These are phyloP conservation scores for Actias luna DNA, from an alignment of 2,888 invertebrate genomes.

Conservation along the genomic window DNA sequence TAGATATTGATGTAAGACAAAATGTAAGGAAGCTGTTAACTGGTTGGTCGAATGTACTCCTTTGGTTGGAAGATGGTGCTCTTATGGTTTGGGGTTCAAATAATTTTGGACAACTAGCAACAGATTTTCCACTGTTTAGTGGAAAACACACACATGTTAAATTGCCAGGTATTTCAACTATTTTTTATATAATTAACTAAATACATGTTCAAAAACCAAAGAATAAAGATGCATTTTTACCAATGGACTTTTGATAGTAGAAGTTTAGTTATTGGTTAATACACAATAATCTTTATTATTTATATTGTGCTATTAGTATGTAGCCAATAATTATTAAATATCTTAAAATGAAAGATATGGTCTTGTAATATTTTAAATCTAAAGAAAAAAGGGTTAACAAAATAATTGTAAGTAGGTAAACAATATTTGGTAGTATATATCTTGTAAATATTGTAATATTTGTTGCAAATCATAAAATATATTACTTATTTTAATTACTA, in stretches of 20 bases:
- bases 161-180: conserved; percentile 64
- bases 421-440: neutral
- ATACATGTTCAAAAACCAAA: too few species aligned
- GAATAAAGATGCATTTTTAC: too few species aligned
- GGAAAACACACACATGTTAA: conserved; percentile 58
- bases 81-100: conserved; percentile 91
- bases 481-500: neutral
- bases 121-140: conserved; percentile 40
- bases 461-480: too few species aligned
- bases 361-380: neutral
- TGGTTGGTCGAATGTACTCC: conserved; percentile 91
- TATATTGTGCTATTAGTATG: too few species aligned
- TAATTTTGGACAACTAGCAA: conserved; percentile 89
- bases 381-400: neutral
- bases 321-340: too few species aligned
- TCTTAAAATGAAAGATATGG: neutral
- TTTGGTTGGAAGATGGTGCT: conserved; percentile 83
- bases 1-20: conserved; percentile 79
- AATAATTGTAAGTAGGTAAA: neutral
- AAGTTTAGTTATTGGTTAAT: too few species aligned
- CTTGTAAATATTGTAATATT: neutral
- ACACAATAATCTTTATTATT: too few species aligned
- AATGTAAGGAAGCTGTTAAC: conserved; percentile 81
- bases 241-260: too few species aligned
- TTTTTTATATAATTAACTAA: neutral